These are phyloP conservation scores for Mustela nigripes DNA, from an alignment of 2,113 vertebrate species.

Conservation along the genomic window DNA sequence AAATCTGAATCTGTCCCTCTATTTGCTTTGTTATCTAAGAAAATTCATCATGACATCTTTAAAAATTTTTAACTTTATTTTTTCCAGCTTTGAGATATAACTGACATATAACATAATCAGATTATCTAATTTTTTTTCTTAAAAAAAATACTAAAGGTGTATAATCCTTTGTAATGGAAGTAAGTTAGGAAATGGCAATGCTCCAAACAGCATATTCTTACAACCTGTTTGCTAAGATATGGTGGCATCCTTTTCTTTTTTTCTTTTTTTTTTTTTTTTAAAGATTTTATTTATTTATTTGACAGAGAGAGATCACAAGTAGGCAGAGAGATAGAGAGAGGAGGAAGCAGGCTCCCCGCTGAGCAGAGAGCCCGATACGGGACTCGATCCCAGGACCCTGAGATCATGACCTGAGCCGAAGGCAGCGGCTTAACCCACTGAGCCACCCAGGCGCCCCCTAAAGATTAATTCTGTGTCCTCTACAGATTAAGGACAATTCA, in stretches of 20 bases:
- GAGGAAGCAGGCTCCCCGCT: too few species aligned
- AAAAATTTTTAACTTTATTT: background rate
- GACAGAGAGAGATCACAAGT: too few species aligned
- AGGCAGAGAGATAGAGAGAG: too few species aligned
- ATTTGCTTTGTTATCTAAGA: constrained; percentile 1
- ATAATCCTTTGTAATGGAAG: background rate
- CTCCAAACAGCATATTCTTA: background rate
- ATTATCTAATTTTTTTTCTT: background rate
- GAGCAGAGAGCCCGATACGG: too few species aligned
- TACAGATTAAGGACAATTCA: constrained; percentile 36
- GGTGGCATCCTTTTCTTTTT: background rate
- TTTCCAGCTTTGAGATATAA: background rate
- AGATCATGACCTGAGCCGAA: too few species aligned
- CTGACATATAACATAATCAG: background rate
- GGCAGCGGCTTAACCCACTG: too few species aligned
- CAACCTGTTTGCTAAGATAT: background rate
- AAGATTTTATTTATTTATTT: too few species aligned
- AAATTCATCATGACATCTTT: background rate
- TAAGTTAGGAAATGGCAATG: background rate
- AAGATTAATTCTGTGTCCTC: constrained; percentile 12
- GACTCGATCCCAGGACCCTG: too few species aligned
- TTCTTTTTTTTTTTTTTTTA: too few species aligned
- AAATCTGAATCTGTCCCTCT: constrained; percentile 10
- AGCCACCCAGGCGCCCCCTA: too few species aligned
- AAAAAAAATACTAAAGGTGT: constrained; percentile 22